Evolutionary conservation across 1,140 invertebrate species (phyloP).

Genomic region (Harpegnathos saltator): DNA sequence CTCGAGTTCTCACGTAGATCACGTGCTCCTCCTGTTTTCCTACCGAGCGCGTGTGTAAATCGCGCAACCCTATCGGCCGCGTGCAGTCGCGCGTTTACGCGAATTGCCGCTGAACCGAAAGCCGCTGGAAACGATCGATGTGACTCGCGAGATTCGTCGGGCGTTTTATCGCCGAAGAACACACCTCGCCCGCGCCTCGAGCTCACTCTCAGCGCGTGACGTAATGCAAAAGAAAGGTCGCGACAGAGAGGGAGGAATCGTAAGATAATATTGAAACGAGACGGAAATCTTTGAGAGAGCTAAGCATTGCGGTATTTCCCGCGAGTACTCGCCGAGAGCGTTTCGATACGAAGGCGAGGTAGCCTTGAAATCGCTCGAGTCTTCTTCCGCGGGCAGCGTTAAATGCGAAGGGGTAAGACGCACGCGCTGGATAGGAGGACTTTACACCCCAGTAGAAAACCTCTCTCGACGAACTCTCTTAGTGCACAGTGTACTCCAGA

Average conservation of each 20-base stretch:
- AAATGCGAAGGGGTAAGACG: neutral
- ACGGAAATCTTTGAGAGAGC: too few species aligned
- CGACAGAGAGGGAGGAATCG: too few species aligned
- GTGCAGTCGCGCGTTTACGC: neutral
- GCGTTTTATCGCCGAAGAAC: too few species aligned
- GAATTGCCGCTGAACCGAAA: too few species aligned
- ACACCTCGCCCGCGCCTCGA: too few species aligned
- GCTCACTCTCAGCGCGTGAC: too few species aligned
- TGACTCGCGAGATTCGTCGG: too few species aligned
- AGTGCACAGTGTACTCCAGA: conserved; percentile 66
- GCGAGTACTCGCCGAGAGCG: too few species aligned
- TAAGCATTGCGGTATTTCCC: too few species aligned
- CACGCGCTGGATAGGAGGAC: conserved; percentile 48
- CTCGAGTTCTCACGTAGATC: conserved; percentile 63
- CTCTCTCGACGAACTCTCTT: conserved; percentile 58
- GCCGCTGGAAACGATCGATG: too few species aligned
- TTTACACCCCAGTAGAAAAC: conserved; percentile 60
- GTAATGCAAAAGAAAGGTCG: too few species aligned
- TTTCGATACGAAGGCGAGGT: neutral
- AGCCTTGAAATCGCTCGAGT: neutral
- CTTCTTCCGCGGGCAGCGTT: neutral
- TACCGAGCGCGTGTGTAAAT: conserved; percentile 56
- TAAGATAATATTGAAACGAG: too few species aligned
- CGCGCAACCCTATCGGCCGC: neutral
- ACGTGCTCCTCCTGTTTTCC: conserved; percentile 35